Conservation (phyloP, 37 sponge, comb jelly and placozoan species). For the Tethya wilhelma region DNA sequence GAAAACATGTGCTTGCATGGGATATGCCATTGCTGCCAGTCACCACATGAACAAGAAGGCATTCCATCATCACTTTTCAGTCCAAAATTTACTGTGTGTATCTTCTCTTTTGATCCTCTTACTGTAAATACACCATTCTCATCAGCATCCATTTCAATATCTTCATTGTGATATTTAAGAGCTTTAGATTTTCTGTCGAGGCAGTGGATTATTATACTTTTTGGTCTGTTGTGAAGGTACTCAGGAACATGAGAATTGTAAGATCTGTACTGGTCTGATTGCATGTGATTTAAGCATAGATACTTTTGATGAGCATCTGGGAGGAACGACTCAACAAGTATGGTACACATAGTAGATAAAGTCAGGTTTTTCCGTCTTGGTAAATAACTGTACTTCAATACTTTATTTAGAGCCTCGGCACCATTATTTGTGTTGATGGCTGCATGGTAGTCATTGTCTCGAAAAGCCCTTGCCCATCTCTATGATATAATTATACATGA, state of each 20-base stretch:
- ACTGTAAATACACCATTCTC: constrained; percentile 15
- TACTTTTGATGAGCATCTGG: constrained; percentile 29
- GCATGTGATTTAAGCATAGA: constrained; percentile 3
- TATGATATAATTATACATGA: too few relatives aligned
- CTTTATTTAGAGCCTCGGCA: constrained; percentile 31
- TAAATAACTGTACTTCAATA: constrained; percentile 37
- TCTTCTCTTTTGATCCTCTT: background rate
- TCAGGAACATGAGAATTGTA: constrained; percentile 24
- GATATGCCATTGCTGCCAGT: constrained; percentile 11
- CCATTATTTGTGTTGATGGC: constrained; percentile 38
- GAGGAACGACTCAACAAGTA: constrained; percentile 17
- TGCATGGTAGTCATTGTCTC: constrained; percentile 9
- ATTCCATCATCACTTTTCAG: background rate
- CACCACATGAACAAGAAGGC: constrained; percentile 8
- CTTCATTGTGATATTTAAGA: background rate
- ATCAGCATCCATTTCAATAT: background rate
- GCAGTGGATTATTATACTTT: constrained; percentile 11
- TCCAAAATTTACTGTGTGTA: constrained; percentile 15
- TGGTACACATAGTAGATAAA: background rate
- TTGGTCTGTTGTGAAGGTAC: constrained; percentile 26
- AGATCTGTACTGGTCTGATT: background rate
- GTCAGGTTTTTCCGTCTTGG: constrained; percentile 3
- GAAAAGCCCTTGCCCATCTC: constrained; percentile 32
- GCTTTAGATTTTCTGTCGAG: constrained; percentile 17
- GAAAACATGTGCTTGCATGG: constrained; percentile 15